Base-by-base conservation (phyloP, 1,140 invertebrate genomes). In the Rhagoletis zephyria region DNA sequence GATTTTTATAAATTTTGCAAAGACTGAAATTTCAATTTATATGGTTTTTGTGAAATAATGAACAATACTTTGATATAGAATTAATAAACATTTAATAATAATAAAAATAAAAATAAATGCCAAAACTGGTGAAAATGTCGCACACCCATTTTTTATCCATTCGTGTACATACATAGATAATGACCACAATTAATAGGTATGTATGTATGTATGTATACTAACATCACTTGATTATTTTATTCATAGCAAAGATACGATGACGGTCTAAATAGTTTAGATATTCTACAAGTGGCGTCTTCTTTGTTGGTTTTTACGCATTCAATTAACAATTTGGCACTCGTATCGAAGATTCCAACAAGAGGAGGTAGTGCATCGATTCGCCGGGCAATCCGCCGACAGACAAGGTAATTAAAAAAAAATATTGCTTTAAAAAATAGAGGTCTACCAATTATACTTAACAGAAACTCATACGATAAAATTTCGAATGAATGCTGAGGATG, bases 241-340 rank as follows among this genome's bases (percentile, higher is more conserved):
- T 70, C 88, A 85, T 90, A 91, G 85, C 86, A 90, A 6, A 90
- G 87, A 19, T 91, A 92, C 56, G 90, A 91, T 10, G 89, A 90
- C n/a, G 12, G 61, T 0, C 30, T 91, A 3, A 88, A 61, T n/a
- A 87, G 89, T 19, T 88, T 87, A 85, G 91, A 91, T 86, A 63
- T 92, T 42, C 70, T 92, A 7, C 89, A 92, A 45, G 65, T 92
- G 6, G 90, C 91, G 10, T 91, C 90, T 45, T 90, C 90, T 45
- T 60, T 92, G 19, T 51, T 92, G 1, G 89, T 91, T 14, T 92
- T 92, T 7, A 92, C 91, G 12, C 90, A 92, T 67, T 90, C 90
- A 9, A 64, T 92, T 1, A 92, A 92, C 56, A 92, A 92, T 89
- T 81, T 91, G 6, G 89, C 90, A 10, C 87, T 92, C 48, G 90